These are phyloP conservation scores for Harpagifer antarcticus DNA, from an alignment of 2,797 vertebrate species.

Conservation along the genomic window DNA sequence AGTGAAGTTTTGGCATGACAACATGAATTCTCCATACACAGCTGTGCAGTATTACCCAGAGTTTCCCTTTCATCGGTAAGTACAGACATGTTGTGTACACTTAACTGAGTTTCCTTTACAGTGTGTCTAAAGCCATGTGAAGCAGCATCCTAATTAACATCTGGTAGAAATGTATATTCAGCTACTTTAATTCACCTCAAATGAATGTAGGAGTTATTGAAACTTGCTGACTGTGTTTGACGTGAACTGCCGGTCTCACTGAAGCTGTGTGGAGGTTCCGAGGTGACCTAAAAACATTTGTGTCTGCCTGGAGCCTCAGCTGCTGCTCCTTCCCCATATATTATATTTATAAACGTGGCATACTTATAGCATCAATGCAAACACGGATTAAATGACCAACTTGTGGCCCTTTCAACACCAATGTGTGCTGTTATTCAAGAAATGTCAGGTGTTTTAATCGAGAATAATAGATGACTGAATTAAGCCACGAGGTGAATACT, in stretches of 20 bases:
- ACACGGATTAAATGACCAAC: slow-evolving; percentile 57
- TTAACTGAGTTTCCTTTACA: not conserved
- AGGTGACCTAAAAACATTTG: slow-evolving; percentile 67
- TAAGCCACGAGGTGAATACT: not conserved
- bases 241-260: slow-evolving; percentile 8
- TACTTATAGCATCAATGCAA: slow-evolving; percentile 79
- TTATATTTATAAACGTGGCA: slow-evolving; percentile 70
- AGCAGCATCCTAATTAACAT: not conserved
- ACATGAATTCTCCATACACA: slow-evolving; percentile 93
- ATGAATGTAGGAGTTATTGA: not conserved
- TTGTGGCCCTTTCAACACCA: not conserved
- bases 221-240: slow-evolving; percentile 15
- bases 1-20: slow-evolving; percentile 78
- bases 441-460: slow-evolving; percentile 16
- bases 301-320: slow-evolving; percentile 79
- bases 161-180: not conserved
- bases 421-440: not conserved
- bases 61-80: slow-evolving; percentile 96
- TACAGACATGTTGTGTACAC: slow-evolving; percentile 54
- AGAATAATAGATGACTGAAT: not conserved
- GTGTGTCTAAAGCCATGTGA: slow-evolving; percentile 5
- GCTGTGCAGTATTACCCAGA: slow-evolving; percentile 93
- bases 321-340: slow-evolving; percentile 78
- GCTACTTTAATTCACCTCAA: not conserved
- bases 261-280: slow-evolving; percentile 59